Evolutionary conservation across 2,113 vertebrate species (phyloP), one percentile per base, ranked within the genome.

Genomic region (Strix uralensis): DNA sequence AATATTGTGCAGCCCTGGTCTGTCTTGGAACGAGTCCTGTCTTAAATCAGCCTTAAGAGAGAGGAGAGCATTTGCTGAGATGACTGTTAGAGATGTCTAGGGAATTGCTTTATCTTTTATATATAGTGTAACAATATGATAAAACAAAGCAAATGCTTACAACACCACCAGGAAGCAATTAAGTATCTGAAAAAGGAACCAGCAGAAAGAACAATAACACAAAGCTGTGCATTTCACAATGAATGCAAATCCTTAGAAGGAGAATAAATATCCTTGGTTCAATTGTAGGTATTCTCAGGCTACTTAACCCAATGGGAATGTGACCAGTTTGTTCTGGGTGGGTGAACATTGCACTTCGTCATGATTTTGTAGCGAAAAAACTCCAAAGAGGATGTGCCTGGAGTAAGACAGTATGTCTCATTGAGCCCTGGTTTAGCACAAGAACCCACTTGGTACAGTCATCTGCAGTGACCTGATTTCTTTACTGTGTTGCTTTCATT

Each of bases 121-220:
- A 15, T 66, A 29, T 44, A 69, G 30, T 49, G 19, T 44, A 94
- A 29, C 34, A 85, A 16, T 78, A 87, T 32, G 54, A 92, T 74
- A 85, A 95, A 95, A 59, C 47, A 84, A 94, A 89, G 71, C 34
- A 96, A 96, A 86, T 29, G 25, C 47, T 92, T 93, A 87, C 19
- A 86, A 90, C 93, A 79, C 5, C 25, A 65, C 46, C 15, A 91
- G 91, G 73, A 94, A 93, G 27, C 69, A 95, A 91, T 79, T 84
- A 94, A 79, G 16, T 42, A n/a, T 75, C 54, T 86, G 49, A n/a
- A 84, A 87, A 90, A 46, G 14, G 11, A 15, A 27, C 25, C 52
- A 91, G 36, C 8, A 84, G 19, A 79, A 87, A 75, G 61, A 89
- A 69, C 19, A 84, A 18, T 66, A 78, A 78, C 11, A 70, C 30